Conservation (phyloP, 92 coral and sea anemone species). For the Pocillopora grandis region DNA sequence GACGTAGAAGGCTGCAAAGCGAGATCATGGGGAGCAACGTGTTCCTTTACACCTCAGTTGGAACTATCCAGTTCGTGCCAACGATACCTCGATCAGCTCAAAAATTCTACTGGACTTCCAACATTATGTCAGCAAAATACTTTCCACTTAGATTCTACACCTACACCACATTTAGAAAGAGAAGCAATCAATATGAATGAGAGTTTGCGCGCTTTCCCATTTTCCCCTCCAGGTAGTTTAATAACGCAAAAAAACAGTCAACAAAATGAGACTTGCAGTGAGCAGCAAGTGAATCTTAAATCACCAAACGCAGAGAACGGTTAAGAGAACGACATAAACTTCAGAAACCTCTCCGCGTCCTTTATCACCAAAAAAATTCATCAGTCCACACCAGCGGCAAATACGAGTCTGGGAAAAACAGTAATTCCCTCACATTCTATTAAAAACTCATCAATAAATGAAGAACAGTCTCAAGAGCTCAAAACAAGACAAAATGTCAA, state of each 20-base stretch:
- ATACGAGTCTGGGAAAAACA: background rate
- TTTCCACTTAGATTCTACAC: background rate
- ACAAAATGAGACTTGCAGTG: background rate
- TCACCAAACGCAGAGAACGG: background rate
- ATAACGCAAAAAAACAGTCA: background rate
- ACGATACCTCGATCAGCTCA: conserved; percentile 14
- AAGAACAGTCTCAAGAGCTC: background rate
- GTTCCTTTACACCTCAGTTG: background rate
- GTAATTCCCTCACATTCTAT: background rate
- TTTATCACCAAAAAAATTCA: background rate
- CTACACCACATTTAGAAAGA: background rate
- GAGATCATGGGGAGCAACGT: background rate
- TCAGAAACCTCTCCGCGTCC: background rate
- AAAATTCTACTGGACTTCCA: background rate
- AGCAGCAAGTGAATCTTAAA: background rate
- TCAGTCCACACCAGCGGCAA: conserved; percentile 3
- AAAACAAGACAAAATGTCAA: too few species aligned
- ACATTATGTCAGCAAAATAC: background rate
- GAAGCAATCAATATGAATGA: background rate
- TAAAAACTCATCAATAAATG: background rate
- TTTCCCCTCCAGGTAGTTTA: background rate
- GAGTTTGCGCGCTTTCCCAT: background rate
- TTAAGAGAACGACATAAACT: background rate
- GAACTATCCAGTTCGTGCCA: conserved; percentile 17
- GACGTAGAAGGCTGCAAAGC: background rate